phyloP scores from a whole-genome alignment of 2,797 vertebrate genomes.

The Mormyrops boulengeri region DNA sequence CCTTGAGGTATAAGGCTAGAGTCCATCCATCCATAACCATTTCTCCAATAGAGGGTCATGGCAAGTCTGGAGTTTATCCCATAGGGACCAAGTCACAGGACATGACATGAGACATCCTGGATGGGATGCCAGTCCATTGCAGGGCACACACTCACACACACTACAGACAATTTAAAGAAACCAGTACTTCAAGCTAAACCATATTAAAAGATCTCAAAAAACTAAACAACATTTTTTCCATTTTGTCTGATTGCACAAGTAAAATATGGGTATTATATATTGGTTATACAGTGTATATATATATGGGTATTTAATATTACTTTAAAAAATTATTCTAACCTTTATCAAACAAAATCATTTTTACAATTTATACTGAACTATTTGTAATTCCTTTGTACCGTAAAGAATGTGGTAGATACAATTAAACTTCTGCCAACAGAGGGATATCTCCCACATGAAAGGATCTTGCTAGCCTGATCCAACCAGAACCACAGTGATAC shows the following conservation, averaged over 20 bases:
- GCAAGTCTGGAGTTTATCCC: neutral
- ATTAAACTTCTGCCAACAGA: neutral
- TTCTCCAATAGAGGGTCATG: neutral
- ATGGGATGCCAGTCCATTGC: neutral
- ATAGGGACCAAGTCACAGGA: neutral
- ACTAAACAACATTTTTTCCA: neutral
- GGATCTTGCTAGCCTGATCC: neutral
- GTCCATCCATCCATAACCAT: neutral
- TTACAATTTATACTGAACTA: neutral
- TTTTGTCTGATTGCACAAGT: neutral
- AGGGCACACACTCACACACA: neutral
- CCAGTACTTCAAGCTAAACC: neutral
- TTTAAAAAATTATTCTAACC: neutral
- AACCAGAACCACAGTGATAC: neutral
- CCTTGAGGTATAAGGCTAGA: neutral
- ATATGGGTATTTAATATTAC: neutral
- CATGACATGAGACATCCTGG: neutral
- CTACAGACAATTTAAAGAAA: neutral
- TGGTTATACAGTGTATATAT: too few relatives aligned
- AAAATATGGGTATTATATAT: neutral
- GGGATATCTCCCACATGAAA: neutral
- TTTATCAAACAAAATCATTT: neutral
- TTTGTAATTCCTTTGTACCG: neutral
- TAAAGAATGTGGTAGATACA: neutral
- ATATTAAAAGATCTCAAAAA: neutral